These are phyloP conservation scores for Didymodactylos carnosus DNA, from an alignment of 2,888 invertebrate genomes.

Conservation along the genomic window DNA sequence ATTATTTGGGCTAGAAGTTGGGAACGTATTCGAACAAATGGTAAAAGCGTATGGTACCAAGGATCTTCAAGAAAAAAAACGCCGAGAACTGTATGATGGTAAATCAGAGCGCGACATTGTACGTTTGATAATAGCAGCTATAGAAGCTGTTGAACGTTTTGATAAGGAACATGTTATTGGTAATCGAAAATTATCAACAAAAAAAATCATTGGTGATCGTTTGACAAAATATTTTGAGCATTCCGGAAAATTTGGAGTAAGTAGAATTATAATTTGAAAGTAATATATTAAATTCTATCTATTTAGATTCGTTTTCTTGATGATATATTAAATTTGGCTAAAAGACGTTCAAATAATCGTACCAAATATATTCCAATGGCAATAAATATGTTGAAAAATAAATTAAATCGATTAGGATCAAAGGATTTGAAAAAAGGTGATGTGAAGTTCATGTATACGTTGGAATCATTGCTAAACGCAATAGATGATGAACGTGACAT, in stretches of 20 bases:
- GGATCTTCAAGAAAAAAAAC: no score
- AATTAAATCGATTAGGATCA: neutral
- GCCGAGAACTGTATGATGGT: neutral
- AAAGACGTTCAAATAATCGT: neutral
- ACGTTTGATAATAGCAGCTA: neutral
- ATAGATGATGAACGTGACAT: neutral
- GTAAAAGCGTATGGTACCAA: neutral
- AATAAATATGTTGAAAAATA: neutral
- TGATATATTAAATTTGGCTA: neutral
- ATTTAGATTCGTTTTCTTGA: neutral
- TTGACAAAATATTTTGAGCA: neutral
- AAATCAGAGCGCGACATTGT: neutral
- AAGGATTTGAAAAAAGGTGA: neutral
- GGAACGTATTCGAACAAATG: neutral
- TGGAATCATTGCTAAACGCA: neutral
- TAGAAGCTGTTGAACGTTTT: neutral
- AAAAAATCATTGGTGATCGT: neutral
- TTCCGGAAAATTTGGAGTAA: neutral
- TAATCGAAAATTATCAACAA: neutral
- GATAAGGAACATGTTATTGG: neutral
- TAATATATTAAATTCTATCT: neutral
- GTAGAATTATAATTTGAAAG: neutral
- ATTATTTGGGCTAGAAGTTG: no score
- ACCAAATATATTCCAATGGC: neutral
- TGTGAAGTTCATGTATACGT: neutral